phyloP scores from a whole-genome alignment of 2,797 vertebrate genomes.

The Phoebastria nigripes region DNA sequence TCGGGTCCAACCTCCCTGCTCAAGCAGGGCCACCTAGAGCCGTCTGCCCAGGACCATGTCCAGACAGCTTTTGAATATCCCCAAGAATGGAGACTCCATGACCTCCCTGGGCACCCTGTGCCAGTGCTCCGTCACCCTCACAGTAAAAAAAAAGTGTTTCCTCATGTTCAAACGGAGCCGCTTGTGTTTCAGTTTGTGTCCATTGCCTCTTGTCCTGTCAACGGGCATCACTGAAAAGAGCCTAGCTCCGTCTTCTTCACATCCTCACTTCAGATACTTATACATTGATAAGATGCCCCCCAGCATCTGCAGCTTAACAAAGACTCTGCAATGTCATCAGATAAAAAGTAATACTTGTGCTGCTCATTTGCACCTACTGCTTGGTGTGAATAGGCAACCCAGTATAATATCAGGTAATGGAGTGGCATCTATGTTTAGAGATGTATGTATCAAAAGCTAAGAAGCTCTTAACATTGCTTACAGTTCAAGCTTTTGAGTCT shows the following conservation, averaged over 20 bases:
- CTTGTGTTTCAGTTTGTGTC: neutral
- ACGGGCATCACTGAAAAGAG: neutral
- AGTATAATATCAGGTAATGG: rapidly evolving
- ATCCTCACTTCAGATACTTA: neutral
- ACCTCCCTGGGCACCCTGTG: neutral
- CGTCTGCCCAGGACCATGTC: neutral
- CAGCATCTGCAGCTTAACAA: neutral
- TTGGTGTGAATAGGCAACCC: neutral
- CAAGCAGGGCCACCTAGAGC: neutral
- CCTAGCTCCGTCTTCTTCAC: neutral
- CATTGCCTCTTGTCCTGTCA: neutral
- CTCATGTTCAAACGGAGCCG: neutral
- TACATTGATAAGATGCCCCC: neutral
- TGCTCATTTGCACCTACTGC: neutral
- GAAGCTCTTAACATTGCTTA: neutral
- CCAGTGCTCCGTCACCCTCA: neutral
- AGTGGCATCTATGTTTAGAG: neutral
- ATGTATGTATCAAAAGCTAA: neutral
- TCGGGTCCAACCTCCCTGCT: neutral
- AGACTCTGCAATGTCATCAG: neutral
- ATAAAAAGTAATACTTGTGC: neutral
- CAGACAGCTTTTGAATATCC: neutral
- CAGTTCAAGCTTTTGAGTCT: neutral
- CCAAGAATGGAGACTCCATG: neutral
- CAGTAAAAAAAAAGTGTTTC: neutral